Evolutionary conservation across 2,797 vertebrate genomes (phyloP), one percentile per base, ranked within the genome.

Genomic region (Eleutherodactylus coqui): DNA sequence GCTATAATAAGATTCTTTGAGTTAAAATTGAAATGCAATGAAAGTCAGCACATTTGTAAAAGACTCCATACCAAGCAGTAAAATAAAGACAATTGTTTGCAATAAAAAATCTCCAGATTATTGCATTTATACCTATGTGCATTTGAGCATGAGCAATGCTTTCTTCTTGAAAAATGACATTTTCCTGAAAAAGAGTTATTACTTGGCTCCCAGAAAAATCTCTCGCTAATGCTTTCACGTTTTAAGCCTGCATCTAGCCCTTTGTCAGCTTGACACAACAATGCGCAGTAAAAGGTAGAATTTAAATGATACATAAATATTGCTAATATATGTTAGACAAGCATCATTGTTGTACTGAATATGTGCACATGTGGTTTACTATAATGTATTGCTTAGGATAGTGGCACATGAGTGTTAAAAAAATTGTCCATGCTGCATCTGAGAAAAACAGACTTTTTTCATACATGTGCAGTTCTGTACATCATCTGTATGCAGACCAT

Each of bases 141-240:
- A 75, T 86, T 53, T 81, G 70, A 64, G 55, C 34, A 78, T 82
- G 79, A 86, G 58, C 72, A 86, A 83, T 83, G 80, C 72, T 70
- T 76, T 83, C 36, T 43, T 36, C 73, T 70, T 11, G 72, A 36
- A 78, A 77, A 83, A 86, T 82, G 73, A 70, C 85, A 86, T 81
- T 81, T 86, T 77, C 69, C 60, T 78, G 73, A 83, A 86, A 77
- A 86, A 83, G 85, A 86, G 19, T 86, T 86, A 83, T 86, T 77
- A 70, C 73, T 77, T 82, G 49, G 85, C 60, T 86, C 69, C 47
- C 58, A 86, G 73, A 49, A 82, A 82, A 86, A 83, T 67, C 83
- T 77, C 73, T 86, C 60, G 45, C 73, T 86, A 86, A 83, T 85
- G 38, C 69, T 79, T 85, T 75, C 51, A 79, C 67, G 29, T 80